Base-by-base conservation (phyloP, 2,113 vertebrate genomes). In the Pteruthius melanotis region DNA sequence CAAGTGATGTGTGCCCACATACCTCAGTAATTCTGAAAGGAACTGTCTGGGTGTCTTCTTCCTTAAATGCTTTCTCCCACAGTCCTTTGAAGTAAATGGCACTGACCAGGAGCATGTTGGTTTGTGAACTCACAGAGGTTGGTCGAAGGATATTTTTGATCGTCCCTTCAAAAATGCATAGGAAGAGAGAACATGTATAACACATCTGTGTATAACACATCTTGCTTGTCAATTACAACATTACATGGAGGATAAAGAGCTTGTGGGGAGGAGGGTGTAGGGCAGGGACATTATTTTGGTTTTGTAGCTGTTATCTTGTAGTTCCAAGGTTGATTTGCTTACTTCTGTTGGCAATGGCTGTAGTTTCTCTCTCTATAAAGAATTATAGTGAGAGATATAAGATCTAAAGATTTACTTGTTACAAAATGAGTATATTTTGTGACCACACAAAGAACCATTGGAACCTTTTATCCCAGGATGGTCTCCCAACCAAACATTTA, bases 111-210 rank as follows among this genome's bases (percentile, higher is more conserved):
- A 98, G 96, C 68, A 98, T 50, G 66, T 97, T 89, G 2, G 98
- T 98, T 92, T 97, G 95, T 14, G 87, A 2, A 31, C 49, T 85
- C 70, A 99, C 95, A 30, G 97, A 97, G 45, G 97, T 97, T 21
- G 95, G 90, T 33, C 97, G 97, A 61, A 99, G 97, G 47, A 99
- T 95, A 9, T 98, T 97, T 96, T 97, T 98, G 83, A 99, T 99
- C 61, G 98, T 98, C 92, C 97, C 99, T 99, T 84, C 56, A 76
- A 89, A 33, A 94, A 81, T 24, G 35, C 27, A 78, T 15, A 56
- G 44, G 66, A 69, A 72, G 49, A 88, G 9, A 94, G 44, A 95
- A 71, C 7, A n/a, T 26, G 1, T 65, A 13, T 57, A 72, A 63
- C 9, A 37, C 11, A 15, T 45, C 37, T 64, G 5, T 56, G 15